Conservation (phyloP, 1,140 invertebrate genomes). For the Neotoxoptera formosana region DNA sequence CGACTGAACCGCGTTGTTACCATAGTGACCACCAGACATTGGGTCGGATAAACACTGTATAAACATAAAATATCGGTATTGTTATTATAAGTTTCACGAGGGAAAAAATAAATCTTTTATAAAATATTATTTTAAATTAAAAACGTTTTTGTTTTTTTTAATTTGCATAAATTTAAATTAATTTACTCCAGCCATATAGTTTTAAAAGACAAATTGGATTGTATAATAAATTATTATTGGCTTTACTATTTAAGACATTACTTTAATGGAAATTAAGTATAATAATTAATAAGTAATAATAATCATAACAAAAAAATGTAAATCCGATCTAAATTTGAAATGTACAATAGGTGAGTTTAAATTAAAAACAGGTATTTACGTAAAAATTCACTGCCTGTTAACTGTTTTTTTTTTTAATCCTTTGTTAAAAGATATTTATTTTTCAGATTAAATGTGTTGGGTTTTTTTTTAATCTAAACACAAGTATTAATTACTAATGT, state of each 20-base stretch:
- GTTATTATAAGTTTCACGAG: neutral
- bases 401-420: neutral
- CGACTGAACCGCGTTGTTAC: conserved; percentile 56
- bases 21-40: conserved; percentile 46
- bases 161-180: conserved; percentile 44
- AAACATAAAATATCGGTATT: conserved; percentile 47
- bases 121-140: conserved; percentile 54
- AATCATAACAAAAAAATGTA: conserved; percentile 6
- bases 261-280: neutral
- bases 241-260: neutral
- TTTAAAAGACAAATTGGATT: conserved; percentile 22
- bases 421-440: conserved; percentile 4
- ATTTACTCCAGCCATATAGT: neutral
- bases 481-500: conserved; percentile 21
- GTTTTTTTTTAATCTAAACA: conserved; percentile 22
- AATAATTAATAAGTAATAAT: conserved; percentile 20
- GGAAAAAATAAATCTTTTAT: conserved; percentile 25
- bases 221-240: conserved; percentile 39
- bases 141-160: conserved; percentile 24
- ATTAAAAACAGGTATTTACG: neutral
- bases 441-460: neutral
- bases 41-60: conserved; percentile 49
- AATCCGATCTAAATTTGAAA: neutral
- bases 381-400: neutral
- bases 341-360: neutral